Base-by-base conservation (phyloP, 2,888 invertebrate species). In the Epinotia demarniana region DNA sequence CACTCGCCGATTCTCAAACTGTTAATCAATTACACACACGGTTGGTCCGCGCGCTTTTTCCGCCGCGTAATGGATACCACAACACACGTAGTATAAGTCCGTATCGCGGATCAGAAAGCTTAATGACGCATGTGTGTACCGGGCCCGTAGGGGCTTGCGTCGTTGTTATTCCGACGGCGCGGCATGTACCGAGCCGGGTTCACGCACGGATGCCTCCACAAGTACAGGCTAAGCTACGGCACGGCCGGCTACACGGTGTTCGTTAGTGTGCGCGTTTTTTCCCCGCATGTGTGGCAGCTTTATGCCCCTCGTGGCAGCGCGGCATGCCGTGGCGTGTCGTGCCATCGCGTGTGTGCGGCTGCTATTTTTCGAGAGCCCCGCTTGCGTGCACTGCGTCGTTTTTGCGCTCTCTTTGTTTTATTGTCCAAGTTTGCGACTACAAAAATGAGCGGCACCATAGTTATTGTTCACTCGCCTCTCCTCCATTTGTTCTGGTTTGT, bases 21-120 rank as follows among this genome's bases (percentile, higher is more conserved):
- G 89, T 88, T 90, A 91, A 92, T 93, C 91, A 92, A 93, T 93
- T 93, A 93, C 89, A 89, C 91, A 90, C 89, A 82, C 89, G 86
- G 90, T 85, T 89, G 91, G 86, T 83, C 88, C 81, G 86, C 86
- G 86, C 89, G 86, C 89, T 91, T 91, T 87, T 92, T 91, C 89
- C 90, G 85, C 84, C 83, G 83, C 87, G 93, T 93, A 92, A 93
- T 93, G 90, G 90, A 93, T 90, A 90, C 89, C 88, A 84, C 87
- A 85, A 85, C 85, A 86, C 87, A 88, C 88, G 87, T 87, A 87
- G 85, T 86, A 87, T 88, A 85, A 88, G 85, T 87, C 85, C 80
- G 85, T 77, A 70, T 68, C 57, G 43, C 6, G 43, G 19, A 33
- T 43, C 9, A 43, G 0, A 57, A 68, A 68, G 68, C 68, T 53